These are phyloP conservation scores for Sebastes schlegelii DNA, from an alignment of 2,113 vertebrate species.

Conservation along the genomic window DNA sequence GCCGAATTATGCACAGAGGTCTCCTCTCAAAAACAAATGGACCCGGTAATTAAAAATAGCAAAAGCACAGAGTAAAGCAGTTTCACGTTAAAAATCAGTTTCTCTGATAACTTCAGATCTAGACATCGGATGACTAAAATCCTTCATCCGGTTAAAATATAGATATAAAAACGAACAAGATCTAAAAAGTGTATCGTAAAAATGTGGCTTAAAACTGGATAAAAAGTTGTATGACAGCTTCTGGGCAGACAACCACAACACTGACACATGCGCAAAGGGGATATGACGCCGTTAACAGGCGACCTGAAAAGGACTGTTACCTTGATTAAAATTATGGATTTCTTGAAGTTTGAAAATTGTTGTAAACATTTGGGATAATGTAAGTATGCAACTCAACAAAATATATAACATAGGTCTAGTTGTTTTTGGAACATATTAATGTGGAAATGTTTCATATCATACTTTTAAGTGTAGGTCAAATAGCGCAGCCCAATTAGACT, in stretches of 20 bases:
- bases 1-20: no score
- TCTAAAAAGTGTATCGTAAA: background rate
- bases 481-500: background rate
- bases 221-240: background rate
- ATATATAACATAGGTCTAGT: background rate
- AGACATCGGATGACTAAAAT: background rate
- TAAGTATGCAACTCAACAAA: background rate
- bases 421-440: background rate
- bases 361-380: background rate
- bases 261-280: background rate
- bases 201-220: background rate
- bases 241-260: background rate
- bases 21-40: no score
- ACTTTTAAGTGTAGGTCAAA: background rate
- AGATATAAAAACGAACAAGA: background rate
- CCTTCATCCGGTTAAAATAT: background rate
- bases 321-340: background rate
- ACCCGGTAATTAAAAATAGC: no score
- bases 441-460: background rate
- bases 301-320: background rate
- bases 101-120: background rate
- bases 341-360: background rate
- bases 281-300: background rate
- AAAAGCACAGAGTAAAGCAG: no score
- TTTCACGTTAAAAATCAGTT: no score